A percentile compares a stretch with the other conserved stretches of the same genome.
These are phyloP conservation scores for Globodera rostochiensis DNA, from an alignment of 1,140 invertebrate genomes.

Conservation along the genomic window DNA sequence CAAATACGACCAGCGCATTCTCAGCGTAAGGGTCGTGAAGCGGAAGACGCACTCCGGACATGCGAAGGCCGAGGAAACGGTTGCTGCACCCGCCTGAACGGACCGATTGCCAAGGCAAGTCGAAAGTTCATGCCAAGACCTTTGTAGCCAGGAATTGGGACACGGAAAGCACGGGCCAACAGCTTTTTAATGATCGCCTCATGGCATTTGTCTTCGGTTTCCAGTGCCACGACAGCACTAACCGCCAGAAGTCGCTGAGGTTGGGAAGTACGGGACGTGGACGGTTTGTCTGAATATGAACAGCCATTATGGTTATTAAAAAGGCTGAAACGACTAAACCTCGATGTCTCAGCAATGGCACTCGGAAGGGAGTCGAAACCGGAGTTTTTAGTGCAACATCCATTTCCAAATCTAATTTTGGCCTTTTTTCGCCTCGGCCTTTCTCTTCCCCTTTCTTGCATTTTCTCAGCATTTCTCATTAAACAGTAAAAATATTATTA, in stretches of 20 bases:
- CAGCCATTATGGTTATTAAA: background rate
- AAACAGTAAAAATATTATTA: background rate
- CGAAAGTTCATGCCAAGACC: slow-evolving; percentile 57
- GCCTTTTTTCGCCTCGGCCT: background rate
- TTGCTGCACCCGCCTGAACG: slow-evolving; percentile 44
- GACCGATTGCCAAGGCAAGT: too few species aligned
- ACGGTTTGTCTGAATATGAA: background rate
- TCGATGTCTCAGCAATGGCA: background rate
- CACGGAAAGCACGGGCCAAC: slow-evolving; percentile 77
- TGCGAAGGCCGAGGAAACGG: slow-evolving; percentile 74
- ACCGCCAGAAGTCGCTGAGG: background rate
- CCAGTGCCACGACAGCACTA: background rate
- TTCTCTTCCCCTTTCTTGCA: background rate
- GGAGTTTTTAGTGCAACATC: slow-evolving; percentile 17
- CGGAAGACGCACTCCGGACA: slow-evolving; percentile 75
- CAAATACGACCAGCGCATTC: slow-evolving; percentile 86
- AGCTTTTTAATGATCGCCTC: slow-evolving; percentile 59
- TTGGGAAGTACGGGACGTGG: background rate
- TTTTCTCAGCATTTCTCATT: background rate
- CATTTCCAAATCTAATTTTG: slow-evolving; percentile 21
- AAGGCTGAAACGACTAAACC: background rate
- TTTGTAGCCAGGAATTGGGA: slow-evolving; percentile 87
- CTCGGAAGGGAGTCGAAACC: slow-evolving; percentile 20
- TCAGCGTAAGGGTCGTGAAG: slow-evolving; percentile 91
- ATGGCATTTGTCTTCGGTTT: slow-evolving; percentile 28